Conservation (phyloP, 2,888 invertebrate species). For the Choristoneura rosaceana region DNA sequence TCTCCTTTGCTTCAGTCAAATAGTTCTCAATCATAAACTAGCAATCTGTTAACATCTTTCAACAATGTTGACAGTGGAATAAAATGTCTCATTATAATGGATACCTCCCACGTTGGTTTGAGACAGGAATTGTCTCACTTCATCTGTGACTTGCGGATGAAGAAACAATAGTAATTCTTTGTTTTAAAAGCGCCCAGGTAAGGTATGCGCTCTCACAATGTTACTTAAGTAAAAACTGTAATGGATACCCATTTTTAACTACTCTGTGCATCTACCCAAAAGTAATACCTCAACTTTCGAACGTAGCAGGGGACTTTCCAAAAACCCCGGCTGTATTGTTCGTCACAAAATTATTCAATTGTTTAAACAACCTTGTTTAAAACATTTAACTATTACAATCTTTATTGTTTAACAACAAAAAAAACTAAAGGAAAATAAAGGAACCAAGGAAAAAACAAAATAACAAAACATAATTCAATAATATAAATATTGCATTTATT, state of each 20-base stretch:
- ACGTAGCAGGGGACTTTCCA: constrained; percentile 59
- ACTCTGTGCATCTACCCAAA: constrained; percentile 65
- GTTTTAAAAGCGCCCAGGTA: constrained; percentile 72
- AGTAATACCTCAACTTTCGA: constrained; percentile 59
- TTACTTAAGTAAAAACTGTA: constrained; percentile 53
- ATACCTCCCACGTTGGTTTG: constrained; percentile 66
- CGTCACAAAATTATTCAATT: constrained; percentile 47
- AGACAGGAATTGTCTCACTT: constrained; percentile 49
- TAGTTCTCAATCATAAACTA: constrained; percentile 53
- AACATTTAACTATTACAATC: constrained; percentile 49
- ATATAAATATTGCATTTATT: constrained; percentile 87
- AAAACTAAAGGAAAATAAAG: constrained; percentile 71
- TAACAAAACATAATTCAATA: constrained; percentile 83
- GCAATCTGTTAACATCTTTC: constrained; percentile 67
- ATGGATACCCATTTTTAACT: constrained; percentile 50
- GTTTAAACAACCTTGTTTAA: constrained; percentile 47
- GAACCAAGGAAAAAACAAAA: constrained; percentile 75
- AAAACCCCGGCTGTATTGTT: constrained; percentile 28
- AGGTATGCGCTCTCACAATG: constrained; percentile 61
- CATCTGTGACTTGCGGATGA: constrained; percentile 50
- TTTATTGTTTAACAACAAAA: constrained; percentile 56
- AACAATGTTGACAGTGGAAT: constrained; percentile 41
- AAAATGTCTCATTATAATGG: constrained; percentile 33
- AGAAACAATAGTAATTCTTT: constrained; percentile 62
- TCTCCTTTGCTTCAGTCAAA: constrained; percentile 35